Base-by-base conservation (phyloP, 2,797 vertebrate genomes). In the Tangara arthus region DNA sequence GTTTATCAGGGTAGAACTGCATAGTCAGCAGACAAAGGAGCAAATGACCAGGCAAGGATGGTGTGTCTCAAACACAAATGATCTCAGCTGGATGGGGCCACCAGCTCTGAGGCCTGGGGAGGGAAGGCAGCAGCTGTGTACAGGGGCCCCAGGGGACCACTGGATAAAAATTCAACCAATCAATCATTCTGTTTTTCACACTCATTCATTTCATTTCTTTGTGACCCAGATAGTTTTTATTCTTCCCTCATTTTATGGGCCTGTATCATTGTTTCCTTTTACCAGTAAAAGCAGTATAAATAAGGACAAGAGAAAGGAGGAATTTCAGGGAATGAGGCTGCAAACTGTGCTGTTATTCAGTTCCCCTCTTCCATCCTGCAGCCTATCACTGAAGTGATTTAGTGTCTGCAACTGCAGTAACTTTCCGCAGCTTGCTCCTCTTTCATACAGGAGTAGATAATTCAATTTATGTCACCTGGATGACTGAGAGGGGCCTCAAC, bases 241-340 rank as follows among this genome's bases (percentile, higher is more conserved):
- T 94, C 89, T 92, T 72, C n/a, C 61, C 61, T 75, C n/a, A 42
- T 72, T 85, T 91, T 94, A 95, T 57, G 47, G 65, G 64, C 28
- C 50, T 35, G 9, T 50, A 68, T 68, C 47, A 85, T 52, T 89
- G 68, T 81, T 92, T 85, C 79, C 35, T 89, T 90, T 77, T 35
- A 92, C 47, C 57, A 93, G 23, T 24, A 85, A 91, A 76, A 89
- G 39, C 75, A 93, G 80, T n/a, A 85, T 10, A 93, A 93, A 61
- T 24, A 82, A 69, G 14, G 59, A 26, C 35, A 77, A 89, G 30
- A 82, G 53, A 77, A 82, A 65, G n/a, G 46, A 60, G 49, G 79
- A 83, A 71, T 32, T 22, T 59, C 32, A 87, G 17, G 32, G 49
- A 92, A 71, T 17, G 24, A 34, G 53, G 15, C 3, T 79, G 42